These are phyloP conservation scores for Gallinago solitaria DNA, from an alignment of 2,797 vertebrate genomes.

Conservation along the genomic window DNA sequence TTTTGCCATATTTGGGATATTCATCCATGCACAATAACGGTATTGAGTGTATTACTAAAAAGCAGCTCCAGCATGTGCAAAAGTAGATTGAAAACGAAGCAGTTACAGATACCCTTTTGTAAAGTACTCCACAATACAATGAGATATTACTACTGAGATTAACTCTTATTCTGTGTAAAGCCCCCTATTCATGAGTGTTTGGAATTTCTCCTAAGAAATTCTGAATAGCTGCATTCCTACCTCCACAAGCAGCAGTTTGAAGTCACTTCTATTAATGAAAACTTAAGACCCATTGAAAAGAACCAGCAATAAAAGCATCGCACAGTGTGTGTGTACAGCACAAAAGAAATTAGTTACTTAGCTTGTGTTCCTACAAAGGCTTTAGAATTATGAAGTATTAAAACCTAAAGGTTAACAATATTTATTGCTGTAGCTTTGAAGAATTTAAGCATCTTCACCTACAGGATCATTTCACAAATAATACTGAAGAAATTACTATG, in stretches of 20 bases:
- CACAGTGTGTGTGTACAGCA: background rate
- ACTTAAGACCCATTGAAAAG: background rate
- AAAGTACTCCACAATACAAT: background rate
- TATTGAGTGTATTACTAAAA: background rate
- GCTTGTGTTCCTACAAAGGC: background rate
- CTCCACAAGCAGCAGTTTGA: background rate
- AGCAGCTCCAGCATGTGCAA: background rate
- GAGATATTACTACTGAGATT: background rate
- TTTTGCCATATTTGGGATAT: background rate
- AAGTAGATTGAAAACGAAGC: background rate
- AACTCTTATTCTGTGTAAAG: background rate
- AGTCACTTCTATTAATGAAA: background rate
- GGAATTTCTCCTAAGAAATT: slow-evolving; percentile 33
- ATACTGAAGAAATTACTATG: background rate
- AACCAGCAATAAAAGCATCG: background rate
- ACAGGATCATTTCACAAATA: background rate
- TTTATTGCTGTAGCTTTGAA: background rate
- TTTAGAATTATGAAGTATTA: background rate
- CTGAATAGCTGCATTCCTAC: background rate
- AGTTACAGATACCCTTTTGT: background rate
- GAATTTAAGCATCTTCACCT: background rate
- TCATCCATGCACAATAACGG: background rate
- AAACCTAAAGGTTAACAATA: background rate
- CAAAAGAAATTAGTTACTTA: background rate
- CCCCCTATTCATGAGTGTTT: background rate